Evolutionary conservation across 2,113 vertebrate genomes (phyloP).

Genomic region (Illadopsis cleaveri): DNA sequence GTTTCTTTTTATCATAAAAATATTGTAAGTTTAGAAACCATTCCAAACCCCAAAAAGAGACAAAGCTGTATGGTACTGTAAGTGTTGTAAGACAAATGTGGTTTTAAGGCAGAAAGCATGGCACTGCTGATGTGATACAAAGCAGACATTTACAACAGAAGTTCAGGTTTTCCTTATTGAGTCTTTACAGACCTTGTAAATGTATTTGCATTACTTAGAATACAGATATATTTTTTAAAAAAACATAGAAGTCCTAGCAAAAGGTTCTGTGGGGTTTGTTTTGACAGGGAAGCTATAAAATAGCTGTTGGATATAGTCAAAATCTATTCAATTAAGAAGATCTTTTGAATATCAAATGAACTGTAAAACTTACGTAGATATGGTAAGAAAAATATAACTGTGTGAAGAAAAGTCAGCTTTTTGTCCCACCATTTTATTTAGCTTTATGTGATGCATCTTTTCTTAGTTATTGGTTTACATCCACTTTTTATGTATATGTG

Average conservation of each 20-base stretch:
- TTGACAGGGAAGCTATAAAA: background rate
- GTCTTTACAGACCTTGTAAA: background rate
- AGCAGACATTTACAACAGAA: background rate
- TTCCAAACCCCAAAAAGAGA: background rate
- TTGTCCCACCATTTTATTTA: background rate
- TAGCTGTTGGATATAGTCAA: background rate
- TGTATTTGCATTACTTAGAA: background rate
- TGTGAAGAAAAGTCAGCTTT: background rate
- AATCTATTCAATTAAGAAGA: background rate
- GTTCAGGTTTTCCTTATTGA: background rate
- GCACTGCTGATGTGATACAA: background rate
- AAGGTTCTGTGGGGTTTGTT: background rate
- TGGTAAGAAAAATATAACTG: background rate
- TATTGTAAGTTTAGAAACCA: background rate
- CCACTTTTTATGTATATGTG: background rate
- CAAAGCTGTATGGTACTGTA: background rate
- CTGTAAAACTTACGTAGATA: background rate
- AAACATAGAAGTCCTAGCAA: background rate
- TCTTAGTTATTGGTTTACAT: background rate
- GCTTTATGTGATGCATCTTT: background rate
- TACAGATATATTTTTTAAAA: background rate
- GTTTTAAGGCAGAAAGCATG: background rate
- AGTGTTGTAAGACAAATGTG: background rate
- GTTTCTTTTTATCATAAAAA: background rate
- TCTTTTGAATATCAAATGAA: background rate